phyloP scores from a whole-genome alignment of 1,140 invertebrate genomes.

The Lineus longissimus region DNA sequence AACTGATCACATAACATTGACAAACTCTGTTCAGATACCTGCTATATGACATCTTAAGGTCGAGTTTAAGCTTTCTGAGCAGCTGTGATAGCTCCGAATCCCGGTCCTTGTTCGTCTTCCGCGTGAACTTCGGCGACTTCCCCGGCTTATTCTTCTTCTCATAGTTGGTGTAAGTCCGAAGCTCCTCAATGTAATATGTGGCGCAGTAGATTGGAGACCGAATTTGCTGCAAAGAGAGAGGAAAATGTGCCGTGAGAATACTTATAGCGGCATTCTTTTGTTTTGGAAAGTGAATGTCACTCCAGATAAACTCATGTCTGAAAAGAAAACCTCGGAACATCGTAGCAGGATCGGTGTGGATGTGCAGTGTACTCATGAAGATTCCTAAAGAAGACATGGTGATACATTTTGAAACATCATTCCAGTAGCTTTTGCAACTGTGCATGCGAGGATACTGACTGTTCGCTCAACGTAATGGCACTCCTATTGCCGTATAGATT shows the following conservation, averaged over 20 bases:
- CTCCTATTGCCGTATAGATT: no score
- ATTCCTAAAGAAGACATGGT: no score
- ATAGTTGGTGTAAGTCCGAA: slow-evolving; percentile 22
- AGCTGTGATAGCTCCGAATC: slow-evolving; percentile 72
- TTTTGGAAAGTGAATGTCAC: no score
- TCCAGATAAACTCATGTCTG: no score
- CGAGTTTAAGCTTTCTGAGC: slow-evolving; percentile 78
- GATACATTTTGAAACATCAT: no score
- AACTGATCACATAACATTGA: no score
- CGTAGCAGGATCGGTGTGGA: no score
- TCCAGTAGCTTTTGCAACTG: no score
- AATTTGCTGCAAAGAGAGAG: slow-evolving; percentile 27
- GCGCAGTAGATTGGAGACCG: slow-evolving; percentile 35
- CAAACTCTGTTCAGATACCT: slow-evolving; percentile 71
- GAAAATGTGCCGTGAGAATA: not conserved
- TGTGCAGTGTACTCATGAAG: no score
- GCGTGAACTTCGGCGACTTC: slow-evolving; percentile 72
- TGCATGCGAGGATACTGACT: no score
- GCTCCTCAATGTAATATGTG: slow-evolving; percentile 31
- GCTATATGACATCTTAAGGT: slow-evolving; percentile 78
- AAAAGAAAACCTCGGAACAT: no score
- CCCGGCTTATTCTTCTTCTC: slow-evolving; percentile 57
- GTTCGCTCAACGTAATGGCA: no score
- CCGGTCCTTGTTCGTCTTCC: slow-evolving; percentile 64
- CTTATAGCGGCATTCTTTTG: not conserved